Conservation (phyloP, 2,797 vertebrate genomes). For the Aeoliscus strigatus region DNA sequence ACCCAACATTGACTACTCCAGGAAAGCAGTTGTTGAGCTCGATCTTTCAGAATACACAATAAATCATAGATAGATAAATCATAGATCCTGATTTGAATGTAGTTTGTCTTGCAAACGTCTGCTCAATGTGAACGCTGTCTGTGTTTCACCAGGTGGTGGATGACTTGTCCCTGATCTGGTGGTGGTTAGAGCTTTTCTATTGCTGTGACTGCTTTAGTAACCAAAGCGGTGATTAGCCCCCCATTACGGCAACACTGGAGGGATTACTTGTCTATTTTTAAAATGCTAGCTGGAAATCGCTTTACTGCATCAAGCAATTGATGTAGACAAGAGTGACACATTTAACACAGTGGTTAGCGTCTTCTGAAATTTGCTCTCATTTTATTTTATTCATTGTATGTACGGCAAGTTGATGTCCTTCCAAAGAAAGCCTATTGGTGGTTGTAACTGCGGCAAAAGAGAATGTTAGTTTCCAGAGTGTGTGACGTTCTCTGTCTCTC, state of each 20-base stretch:
- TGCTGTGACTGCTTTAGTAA: slow-evolving; percentile 42
- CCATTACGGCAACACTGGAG: slow-evolving; percentile 27
- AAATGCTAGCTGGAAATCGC: slow-evolving; percentile 37
- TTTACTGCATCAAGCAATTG: slow-evolving; percentile 27
- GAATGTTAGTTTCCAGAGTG: too few species aligned
- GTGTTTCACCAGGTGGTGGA: slow-evolving; percentile 12
- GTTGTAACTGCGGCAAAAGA: too few species aligned
- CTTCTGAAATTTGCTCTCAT: not conserved
- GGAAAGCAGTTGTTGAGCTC: too few species aligned
- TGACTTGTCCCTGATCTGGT: slow-evolving; percentile 16
- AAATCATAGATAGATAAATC: too few species aligned
- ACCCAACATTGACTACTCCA: too few species aligned
- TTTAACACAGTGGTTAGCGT: not conserved
- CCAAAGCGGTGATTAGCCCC: slow-evolving; percentile 61
- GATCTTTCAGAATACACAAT: too few species aligned
- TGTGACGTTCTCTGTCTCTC: too few species aligned
- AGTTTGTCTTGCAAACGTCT: slow-evolving; percentile 75
- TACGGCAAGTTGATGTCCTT: not conserved
- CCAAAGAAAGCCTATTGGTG: too few species aligned
- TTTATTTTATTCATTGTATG: not conserved
- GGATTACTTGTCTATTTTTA: slow-evolving; percentile 61
- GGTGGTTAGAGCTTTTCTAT: slow-evolving; percentile 21
- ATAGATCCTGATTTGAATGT: slow-evolving; percentile 67
- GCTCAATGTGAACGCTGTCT: not conserved
- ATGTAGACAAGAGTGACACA: slow-evolving; percentile 5